phyloP scores from a whole-genome alignment of 2,113 vertebrate species.

The Platichthys flesus region DNA sequence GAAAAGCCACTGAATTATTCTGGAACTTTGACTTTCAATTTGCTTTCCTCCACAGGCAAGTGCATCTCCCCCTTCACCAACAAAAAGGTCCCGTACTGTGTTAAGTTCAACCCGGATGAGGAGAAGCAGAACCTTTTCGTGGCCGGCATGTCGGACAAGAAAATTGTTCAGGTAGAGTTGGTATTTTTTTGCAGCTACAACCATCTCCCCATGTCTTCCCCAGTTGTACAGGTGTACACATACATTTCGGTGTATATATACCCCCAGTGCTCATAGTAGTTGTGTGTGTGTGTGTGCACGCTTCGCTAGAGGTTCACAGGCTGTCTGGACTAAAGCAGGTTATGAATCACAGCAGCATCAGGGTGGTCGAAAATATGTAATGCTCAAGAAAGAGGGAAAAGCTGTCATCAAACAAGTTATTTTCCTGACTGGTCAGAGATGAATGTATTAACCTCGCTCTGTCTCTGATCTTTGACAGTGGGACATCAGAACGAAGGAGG shows the following conservation, averaged over 20 bases:
- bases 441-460: conserved; percentile 13
- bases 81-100: conserved; percentile 97
- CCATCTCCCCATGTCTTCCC: conserved; percentile 9
- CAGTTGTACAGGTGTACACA: conserved; percentile 14
- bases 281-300: conserved; percentile 3
- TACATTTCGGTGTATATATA: conserved; percentile 12
- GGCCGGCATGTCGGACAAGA: conserved; percentile 99
- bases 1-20: conserved; percentile 46
- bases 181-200: not conserved
- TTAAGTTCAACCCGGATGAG: conserved; percentile 99
- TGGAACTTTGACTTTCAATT: conserved; percentile 51
- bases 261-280: conserved; percentile 24
- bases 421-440: not conserved
- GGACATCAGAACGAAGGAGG: conserved; percentile 94
- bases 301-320: conserved; percentile 6
- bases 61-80: conserved; percentile 97
- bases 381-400: too few relatives aligned
- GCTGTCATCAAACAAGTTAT: too few relatives aligned
- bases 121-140: conserved; percentile 98
- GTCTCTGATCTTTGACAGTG: conserved; percentile 80
- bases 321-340: conserved; percentile 52
- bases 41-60: conserved; percentile 83
- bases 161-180: conserved; percentile 93
- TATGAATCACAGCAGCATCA: conserved; percentile 57
- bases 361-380: not conserved